Percentiles rank a stretch among this genome's conserved stretches.
Evolutionary conservation across 2,113 vertebrate species (phyloP).

Genomic region (Eubucco bourcierii): DNA sequence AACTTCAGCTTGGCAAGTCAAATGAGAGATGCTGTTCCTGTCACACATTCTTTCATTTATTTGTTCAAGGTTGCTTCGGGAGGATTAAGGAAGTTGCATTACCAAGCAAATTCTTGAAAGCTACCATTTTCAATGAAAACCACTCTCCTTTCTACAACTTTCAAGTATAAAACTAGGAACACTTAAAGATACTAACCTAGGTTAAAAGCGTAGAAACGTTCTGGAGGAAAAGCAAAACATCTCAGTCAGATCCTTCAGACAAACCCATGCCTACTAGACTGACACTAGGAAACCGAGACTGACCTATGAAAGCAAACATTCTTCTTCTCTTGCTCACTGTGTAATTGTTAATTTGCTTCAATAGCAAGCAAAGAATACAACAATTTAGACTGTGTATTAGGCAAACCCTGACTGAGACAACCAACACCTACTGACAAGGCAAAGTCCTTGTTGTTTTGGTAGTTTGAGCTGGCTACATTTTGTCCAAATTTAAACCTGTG

Average conservation of each 20-base stretch:
- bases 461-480: background rate
- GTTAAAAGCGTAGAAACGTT: background rate
- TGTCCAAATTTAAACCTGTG: background rate
- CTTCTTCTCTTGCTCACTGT: slow-evolving; percentile 13
- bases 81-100: background rate
- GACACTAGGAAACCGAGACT: slow-evolving; percentile 8
- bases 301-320: slow-evolving; percentile 22
- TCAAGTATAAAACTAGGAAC: background rate
- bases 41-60: background rate
- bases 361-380: background rate
- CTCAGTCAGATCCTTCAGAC: background rate
- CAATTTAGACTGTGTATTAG: background rate
- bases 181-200: background rate
- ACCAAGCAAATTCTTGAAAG: background rate
- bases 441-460: background rate
- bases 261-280: background rate
- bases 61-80: background rate
- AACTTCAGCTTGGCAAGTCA: background rate
- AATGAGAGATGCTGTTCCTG: background rate
- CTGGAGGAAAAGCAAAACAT: background rate
- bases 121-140: background rate
- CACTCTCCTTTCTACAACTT: background rate
- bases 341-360: background rate
- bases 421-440: background rate
- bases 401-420: background rate